Conservation (phyloP, 2,797 vertebrate species). For the Vipera latastei region DNA sequence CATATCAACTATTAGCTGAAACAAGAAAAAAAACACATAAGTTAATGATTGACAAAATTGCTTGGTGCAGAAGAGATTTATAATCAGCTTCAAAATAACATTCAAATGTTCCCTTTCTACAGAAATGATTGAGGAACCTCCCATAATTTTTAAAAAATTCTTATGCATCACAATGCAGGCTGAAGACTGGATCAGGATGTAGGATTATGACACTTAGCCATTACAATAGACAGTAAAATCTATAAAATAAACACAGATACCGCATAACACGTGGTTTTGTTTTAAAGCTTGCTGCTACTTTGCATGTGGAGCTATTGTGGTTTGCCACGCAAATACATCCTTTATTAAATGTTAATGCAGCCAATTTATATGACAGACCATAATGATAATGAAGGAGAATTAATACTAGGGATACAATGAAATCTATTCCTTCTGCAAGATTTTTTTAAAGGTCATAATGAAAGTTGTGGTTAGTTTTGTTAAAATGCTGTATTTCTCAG, state of each 20-base stretch:
- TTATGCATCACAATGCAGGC: not conserved
- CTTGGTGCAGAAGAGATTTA: not conserved
- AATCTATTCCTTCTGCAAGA: constrained; percentile 9
- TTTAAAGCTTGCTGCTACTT: not conserved
- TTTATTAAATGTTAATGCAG: constrained; percentile 20
- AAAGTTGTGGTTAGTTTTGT: constrained; percentile 40
- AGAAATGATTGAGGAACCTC: not conserved
- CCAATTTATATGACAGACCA: not conserved
- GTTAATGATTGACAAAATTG: not conserved
- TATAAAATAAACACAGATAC: not conserved
- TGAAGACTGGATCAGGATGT: not conserved
- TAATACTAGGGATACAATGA: constrained; percentile 7
- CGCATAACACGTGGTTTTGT: not conserved
- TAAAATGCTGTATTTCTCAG: constrained; percentile 39
- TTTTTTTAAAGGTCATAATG: constrained; percentile 34
- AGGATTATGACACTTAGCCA: not conserved
- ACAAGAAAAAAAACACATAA: not conserved
- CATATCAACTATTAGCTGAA: not conserved
- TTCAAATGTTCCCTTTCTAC: not conserved
- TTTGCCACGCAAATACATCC: not conserved
- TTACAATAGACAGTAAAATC: not conserved
- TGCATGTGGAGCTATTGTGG: not conserved
- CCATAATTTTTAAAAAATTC: not conserved
- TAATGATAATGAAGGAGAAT: not conserved
- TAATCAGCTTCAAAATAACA: not conserved